Evolutionary conservation across 2,113 vertebrate species (phyloP), one percentile per base, ranked within the genome.

Genomic region (Oncorhynchus nerka): DNA sequence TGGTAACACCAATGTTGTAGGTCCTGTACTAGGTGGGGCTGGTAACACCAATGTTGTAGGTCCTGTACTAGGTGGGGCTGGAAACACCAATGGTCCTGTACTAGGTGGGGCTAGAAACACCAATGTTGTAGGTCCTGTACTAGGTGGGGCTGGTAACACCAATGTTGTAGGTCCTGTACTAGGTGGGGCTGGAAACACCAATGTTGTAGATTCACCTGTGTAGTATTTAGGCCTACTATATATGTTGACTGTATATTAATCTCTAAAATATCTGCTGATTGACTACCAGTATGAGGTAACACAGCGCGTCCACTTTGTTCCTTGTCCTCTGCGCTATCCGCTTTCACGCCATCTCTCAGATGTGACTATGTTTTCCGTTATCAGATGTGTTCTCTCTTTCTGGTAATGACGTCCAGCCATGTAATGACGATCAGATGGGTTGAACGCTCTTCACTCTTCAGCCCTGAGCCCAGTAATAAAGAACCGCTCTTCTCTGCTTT

Each of bases 351-450:
- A 30, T 39, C 39, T 49, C 34, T 65, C 55, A 57, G 12, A 39
- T 67, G 73, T 24, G 24, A 34, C 62, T 30, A 22, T 7, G 9
- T 71, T 74, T 74, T 74, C 59, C 26, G 59, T 69, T 71, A 51
- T 65, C 68, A 70, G 75, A 71, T 45, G 12, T 39, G 28, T 28
- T 28, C 28, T 28, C 28, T 28, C 28, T 28, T 28, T 28, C 34
- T 64, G n/a, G 5, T 73, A 64, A 28, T 48, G 59, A 22, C 5
- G 39, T 9, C 5, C 68, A 49, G 68, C 59, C 19, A 22, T 4
- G 76, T 79, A 70, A 85, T 86, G 73, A 67, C 39, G 69, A 85
- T 83, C 75, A 79, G 73, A 77, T 72, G 79, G 77, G 12, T 74
- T 84, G 26, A 30, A 75, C 19, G 77, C 66, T 48, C 15, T 1